phyloP scores from a whole-genome alignment of 2,888 invertebrate species.

The Conus canariensis region DNA sequence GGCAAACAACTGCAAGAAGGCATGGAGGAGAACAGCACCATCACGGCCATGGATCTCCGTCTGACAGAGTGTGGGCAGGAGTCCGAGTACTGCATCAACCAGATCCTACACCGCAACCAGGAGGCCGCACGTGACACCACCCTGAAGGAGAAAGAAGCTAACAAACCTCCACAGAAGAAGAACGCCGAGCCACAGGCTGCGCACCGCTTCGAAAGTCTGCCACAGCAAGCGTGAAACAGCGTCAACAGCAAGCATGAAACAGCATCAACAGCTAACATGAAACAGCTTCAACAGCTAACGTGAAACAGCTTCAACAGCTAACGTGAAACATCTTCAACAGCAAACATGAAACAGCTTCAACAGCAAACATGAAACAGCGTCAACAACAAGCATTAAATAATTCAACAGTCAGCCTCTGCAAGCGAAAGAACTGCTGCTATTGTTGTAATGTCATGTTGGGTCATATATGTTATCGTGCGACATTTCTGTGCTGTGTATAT shows the following conservation, averaged over 20 bases:
- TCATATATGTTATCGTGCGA: too few species aligned
- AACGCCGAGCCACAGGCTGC: conserved; percentile 69
- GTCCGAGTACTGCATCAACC: conserved; percentile 78
- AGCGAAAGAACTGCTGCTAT: neutral
- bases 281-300: neutral
- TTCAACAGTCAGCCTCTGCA: neutral
- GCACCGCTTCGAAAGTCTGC: conserved; percentile 61
- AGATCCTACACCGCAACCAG: conserved; percentile 76
- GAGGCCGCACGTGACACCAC: conserved; percentile 71
- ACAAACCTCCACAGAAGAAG: conserved; percentile 56
- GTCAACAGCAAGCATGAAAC: conserved; percentile 23
- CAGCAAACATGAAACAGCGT: neutral
- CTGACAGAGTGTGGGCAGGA: conserved; percentile 79
- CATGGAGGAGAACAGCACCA: conserved; percentile 77
- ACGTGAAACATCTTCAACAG: neutral
- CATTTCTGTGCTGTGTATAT: too few species aligned
- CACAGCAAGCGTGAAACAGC: conserved; percentile 25
- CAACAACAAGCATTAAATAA: neutral
- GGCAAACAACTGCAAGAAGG: conserved; percentile 78
- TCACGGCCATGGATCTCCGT: conserved; percentile 76
- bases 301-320: neutral
- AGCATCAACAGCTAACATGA: neutral
- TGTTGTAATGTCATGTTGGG: too few species aligned
- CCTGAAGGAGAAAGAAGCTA: conserved; percentile 58
- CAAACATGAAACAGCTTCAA: neutral